Base-by-base conservation (phyloP, 2,797 vertebrate genomes). In the Buceros bicornis region DNA sequence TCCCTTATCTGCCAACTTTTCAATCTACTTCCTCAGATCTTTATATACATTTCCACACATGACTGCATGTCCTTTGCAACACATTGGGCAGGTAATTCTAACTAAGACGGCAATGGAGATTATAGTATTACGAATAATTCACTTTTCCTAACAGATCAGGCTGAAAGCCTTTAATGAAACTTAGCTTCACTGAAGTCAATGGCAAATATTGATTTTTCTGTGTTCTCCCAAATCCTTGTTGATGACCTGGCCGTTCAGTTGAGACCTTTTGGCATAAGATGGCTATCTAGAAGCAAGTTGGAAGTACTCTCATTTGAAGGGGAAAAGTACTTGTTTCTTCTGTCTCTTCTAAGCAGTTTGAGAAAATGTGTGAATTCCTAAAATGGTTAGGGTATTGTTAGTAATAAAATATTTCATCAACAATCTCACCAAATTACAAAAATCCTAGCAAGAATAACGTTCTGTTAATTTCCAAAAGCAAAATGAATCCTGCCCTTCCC, bases 1-100 rank as follows among this genome's bases (percentile, higher is more conserved):
- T 97, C 97, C 96, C 97, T 97, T 97, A 96, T 97, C 97, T 98
- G 97, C 97, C 97, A 98, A 78, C 94, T 97, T 97, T 97, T 98
- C 97, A 97, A 26, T 95, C 95, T 73, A 17, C 96, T 97, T 97
- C 93, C 95, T 97, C 81, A 53, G 47, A 93, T 97, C 96, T 95
- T 93, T 69, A 91, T 94, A 85, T 64, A 80, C 4, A 17, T 93
- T 96, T 96, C 70, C 81, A 93, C 95, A 96, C 58, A 62, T 24
- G 42, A 83, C 50, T 65, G 77, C 72, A 22, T 84, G 94, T 92
- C 93, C 95, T 98, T 97, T 42, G 62, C 89, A 96, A 91, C 70
- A 77, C 42, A 92, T 54, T 77, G 72, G 50, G 77, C 82, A 93
- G 82, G 80, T 90, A 77, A 78, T 66, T 90, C 77, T 69, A 87